Conservation (phyloP, 2,888 invertebrate species). For the Eremobia ochroleuca region DNA sequence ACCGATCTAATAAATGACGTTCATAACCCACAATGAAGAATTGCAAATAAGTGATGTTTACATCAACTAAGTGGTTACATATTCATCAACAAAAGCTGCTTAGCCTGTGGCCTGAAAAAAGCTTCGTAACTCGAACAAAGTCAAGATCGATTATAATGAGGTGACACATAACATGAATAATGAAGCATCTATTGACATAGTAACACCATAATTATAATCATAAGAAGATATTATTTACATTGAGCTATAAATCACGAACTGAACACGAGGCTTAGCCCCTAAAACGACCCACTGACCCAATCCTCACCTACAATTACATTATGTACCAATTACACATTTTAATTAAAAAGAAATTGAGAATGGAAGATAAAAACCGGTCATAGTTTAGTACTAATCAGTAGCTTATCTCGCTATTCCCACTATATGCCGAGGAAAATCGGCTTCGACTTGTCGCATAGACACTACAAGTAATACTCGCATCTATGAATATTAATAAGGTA, state of each 20-base stretch:
- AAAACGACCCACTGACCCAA: background rate
- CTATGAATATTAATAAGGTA: conserved; percentile 21
- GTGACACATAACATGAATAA: conserved; percentile 13
- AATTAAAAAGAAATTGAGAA: background rate
- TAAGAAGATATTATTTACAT: conserved; percentile 16
- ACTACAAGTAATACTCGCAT: conserved; percentile 4
- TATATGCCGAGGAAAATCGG: conserved; percentile 6
- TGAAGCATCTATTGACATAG: background rate
- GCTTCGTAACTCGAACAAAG: conserved; percentile 15
- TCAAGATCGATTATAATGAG: conserved; percentile 25
- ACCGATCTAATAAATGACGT: conserved; percentile 67
- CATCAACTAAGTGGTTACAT: conserved; percentile 22
- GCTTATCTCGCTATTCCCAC: background rate
- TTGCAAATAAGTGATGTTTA: conserved; percentile 54
- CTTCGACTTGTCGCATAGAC: conserved; percentile 22
- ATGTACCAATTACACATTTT: background rate
- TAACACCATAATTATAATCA: conserved; percentile 2
- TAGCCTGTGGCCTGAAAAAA: conserved; percentile 13
- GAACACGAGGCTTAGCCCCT: background rate
- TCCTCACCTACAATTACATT: background rate
- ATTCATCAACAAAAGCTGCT: conserved; percentile 28
- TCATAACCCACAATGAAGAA: conserved; percentile 65
- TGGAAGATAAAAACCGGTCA: background rate
- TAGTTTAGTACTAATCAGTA: conserved; percentile 8
- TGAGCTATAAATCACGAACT: conserved; percentile 1